phyloP scores from a whole-genome alignment of 2,888 invertebrate species.

The Andrena praecox region DNA sequence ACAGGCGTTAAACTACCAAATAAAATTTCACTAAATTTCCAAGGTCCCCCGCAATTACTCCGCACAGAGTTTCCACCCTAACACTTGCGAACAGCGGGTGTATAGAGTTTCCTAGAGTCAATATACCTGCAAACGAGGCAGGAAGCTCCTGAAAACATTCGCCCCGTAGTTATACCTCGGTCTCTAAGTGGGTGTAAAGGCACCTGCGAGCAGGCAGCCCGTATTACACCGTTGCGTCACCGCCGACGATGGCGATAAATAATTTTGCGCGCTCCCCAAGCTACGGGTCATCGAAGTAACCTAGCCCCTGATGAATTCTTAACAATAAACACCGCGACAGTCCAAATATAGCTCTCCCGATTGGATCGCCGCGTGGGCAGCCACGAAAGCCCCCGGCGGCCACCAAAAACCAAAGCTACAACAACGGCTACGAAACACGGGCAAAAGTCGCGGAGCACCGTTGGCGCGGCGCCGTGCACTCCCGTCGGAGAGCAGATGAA shows the following conservation, averaged over 20 bases:
- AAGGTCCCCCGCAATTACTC: too few species aligned
- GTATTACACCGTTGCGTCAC: slow-evolving; percentile 6
- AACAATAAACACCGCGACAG: not conserved
- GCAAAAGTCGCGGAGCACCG: not conserved
- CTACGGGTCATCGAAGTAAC: not conserved
- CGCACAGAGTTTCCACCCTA: not conserved
- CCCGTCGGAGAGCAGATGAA: slow-evolving; percentile 41
- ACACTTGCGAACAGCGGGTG: not conserved
- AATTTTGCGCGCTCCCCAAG: slow-evolving; percentile 15
- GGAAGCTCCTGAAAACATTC: not conserved
- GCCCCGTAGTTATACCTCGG: not conserved
- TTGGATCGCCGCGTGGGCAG: too few species aligned
- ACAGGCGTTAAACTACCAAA: too few species aligned
- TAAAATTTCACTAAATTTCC: too few species aligned
- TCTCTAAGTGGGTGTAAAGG: slow-evolving; percentile 5
- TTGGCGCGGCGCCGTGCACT: not conserved
- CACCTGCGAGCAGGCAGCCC: slow-evolving; percentile 8
- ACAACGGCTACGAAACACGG: too few species aligned
- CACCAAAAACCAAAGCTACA: too few species aligned
- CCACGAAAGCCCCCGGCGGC: too few species aligned
- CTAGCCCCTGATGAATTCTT: not conserved
- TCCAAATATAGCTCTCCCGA: too few species aligned
- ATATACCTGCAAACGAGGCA: not conserved
- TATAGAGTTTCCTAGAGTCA: not conserved
- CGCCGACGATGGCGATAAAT: slow-evolving; percentile 32